Base-by-base conservation (phyloP, 1,140 invertebrate species). In the Heterodera schachtii region DNA sequence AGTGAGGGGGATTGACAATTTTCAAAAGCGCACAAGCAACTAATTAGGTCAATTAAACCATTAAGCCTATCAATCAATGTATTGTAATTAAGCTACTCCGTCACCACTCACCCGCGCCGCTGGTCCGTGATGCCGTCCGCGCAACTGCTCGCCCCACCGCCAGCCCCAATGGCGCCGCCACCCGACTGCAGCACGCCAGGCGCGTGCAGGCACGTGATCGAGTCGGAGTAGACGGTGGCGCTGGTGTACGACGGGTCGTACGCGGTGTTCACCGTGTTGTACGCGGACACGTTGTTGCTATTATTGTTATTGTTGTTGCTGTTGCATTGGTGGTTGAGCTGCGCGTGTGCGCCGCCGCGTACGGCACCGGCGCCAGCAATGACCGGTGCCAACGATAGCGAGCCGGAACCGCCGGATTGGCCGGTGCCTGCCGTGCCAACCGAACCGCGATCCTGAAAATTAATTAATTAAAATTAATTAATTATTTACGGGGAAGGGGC, bases 201-300 rank as follows among this genome's bases (percentile, higher is more conserved):
- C 80, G 83, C 66, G 21, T 64, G 1, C n/a, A 78, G 46, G 66
- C 66, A 64, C 47, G 70, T 78, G 41, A 83, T 82, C 16, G 82
- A 84, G 57, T 84, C 81, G 7, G 87, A 89, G 74, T 90, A 88
- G 73, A 89, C 83, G 1, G 88, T 89, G 3, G 88, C 87, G 13
- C 85, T 87, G 13, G 88, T 89, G 66, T 77, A 83, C 41, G 84
- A 86, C 31, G 86, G 78, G 73, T 89, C 86, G 67, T 87, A 88
- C 7, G 64, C 79, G n/a, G 43, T 16, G 19, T 67, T 49, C 43
- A 57, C 49, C 47, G 41, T 7, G 3, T 31, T 67, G 13, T 19
- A 8, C 21, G 44, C 19, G 16, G 52, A 21, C 9, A 64, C 73
- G 75, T 76, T 85, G 46, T 86, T 86, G 21, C 75, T 71, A 41